Evolutionary conservation across 2,113 vertebrate species (phyloP).

Genomic region (Plecotus auritus): DNA sequence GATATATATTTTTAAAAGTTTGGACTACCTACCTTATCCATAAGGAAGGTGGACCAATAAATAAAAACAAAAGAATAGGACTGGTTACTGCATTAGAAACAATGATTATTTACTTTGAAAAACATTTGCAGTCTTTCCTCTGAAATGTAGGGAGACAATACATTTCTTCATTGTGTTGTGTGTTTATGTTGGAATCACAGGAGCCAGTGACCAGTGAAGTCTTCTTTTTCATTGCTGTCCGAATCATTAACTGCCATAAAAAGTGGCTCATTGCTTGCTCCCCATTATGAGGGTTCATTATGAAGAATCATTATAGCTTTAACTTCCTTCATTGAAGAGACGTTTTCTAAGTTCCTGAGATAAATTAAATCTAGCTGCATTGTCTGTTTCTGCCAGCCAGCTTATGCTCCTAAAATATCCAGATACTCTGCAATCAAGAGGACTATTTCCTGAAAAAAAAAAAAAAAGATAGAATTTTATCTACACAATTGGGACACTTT

Average conservation of each 20-base stretch:
- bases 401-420: not conserved
- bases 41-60: not conserved
- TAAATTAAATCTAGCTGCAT: not conserved
- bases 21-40: not conserved
- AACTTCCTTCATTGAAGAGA: not conserved
- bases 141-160: not conserved
- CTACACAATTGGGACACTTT: not conserved
- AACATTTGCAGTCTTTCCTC: not conserved
- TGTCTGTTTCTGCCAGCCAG: not conserved
- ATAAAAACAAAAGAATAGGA: not conserved
- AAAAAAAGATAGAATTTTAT: not conserved
- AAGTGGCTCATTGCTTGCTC: not conserved
- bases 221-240: not conserved
- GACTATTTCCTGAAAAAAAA: not conserved
- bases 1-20: not conserved
- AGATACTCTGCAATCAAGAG: not conserved
- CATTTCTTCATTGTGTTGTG: not conserved
- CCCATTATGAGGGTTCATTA: not conserved
- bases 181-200: not conserved
- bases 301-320: not conserved
- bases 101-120: not conserved
- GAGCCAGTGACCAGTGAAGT: not conserved
- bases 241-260: not conserved
- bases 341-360: not conserved
- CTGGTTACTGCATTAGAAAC: not conserved